Conservation (phyloP, 2,113 vertebrate species). For the Poeciliopsis turrubarensis region DNA sequence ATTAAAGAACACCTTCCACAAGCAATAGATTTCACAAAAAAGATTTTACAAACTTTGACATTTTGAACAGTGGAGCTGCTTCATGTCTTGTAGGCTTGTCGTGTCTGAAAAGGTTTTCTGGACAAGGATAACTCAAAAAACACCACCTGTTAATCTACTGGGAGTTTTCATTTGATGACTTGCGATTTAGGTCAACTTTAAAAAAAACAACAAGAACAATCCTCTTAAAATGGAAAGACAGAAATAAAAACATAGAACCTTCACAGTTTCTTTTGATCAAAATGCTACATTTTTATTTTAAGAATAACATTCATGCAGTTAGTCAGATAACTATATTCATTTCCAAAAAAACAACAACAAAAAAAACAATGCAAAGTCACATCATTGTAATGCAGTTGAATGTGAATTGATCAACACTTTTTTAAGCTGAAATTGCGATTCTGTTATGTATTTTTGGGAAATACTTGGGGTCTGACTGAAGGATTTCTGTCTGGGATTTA, state of each 20-base stretch:
- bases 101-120: neutral
- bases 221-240: neutral
- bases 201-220: neutral
- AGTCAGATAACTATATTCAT: neutral
- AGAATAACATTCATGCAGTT: neutral
- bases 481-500: neutral
- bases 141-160: neutral
- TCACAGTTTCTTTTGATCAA: neutral
- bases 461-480: neutral
- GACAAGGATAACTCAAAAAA: neutral
- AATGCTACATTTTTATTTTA: neutral
- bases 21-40: neutral
- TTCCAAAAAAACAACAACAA: neutral
- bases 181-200: neutral
- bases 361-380: neutral
- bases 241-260: neutral
- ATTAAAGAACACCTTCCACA: no score
- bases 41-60: neutral
- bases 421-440: neutral
- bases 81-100: neutral
- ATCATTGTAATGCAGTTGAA: neutral
- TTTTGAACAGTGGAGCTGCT: neutral
- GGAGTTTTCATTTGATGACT: neutral
- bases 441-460: neutral
- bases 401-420: neutral